A percentile compares a stretch with the other conserved stretches of the same genome.
phyloP scores from a whole-genome alignment of 2,888 invertebrate species.

The Papilio demoleus region DNA sequence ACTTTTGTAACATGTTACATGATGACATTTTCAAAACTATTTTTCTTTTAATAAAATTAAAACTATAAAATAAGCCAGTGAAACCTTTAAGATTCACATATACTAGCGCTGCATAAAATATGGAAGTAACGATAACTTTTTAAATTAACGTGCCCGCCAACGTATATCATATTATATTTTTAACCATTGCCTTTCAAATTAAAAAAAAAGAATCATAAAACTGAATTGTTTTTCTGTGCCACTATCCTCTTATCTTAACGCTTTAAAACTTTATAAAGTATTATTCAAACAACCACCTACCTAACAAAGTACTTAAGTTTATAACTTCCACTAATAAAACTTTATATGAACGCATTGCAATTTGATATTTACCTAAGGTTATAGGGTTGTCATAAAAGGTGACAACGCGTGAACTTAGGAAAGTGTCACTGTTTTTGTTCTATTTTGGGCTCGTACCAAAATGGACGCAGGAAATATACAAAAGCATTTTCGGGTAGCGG shows the following conservation, averaged over 20 bases:
- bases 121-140: no score
- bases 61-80: neutral
- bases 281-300: neutral
- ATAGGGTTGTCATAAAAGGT: no score
- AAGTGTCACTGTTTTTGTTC: neutral
- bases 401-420: no score
- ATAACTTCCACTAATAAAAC: neutral
- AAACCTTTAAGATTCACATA: neutral
- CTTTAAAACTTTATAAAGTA: conserved; percentile 2
- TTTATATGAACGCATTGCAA: no score
- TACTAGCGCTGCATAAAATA: neutral
- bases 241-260: neutral
- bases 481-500: conserved; percentile 9
- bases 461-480: conserved; percentile 6
- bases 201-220: neutral
- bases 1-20: conserved; percentile 14
- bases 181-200: neutral
- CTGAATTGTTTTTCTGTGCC: neutral
- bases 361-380: no score
- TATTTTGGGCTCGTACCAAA: neutral
- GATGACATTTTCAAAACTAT: neutral
- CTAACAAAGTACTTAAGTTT: neutral
- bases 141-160: no score
- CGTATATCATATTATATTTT: no score
- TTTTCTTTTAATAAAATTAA: neutral